A percentile compares a stretch with the other conserved stretches of the same genome.
These are phyloP conservation scores for Rhineura floridana DNA, from an alignment of 2,113 vertebrate species.

Conservation along the genomic window DNA sequence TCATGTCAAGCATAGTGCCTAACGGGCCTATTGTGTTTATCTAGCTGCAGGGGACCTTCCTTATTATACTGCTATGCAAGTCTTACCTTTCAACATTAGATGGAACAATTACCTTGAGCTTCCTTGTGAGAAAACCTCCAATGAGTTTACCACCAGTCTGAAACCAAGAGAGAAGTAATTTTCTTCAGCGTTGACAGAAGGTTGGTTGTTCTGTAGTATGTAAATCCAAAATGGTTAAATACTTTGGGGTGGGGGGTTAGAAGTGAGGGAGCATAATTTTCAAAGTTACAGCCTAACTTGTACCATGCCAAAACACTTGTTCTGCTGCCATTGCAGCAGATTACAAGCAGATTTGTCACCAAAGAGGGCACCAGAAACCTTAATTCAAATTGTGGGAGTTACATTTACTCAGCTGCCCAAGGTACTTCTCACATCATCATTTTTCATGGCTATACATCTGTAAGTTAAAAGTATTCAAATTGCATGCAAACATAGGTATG, in stretches of 20 bases:
- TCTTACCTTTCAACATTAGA: conserved; percentile 65
- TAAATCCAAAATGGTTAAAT: neutral
- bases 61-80: fast-evolving
- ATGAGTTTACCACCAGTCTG: neutral
- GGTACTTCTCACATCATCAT: neutral
- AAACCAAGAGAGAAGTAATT: neutral
- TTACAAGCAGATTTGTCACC: neutral
- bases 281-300: neutral
- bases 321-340: neutral
- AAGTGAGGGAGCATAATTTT: neutral
- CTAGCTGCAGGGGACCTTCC: neutral
- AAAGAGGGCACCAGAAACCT: neutral
- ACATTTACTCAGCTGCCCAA: neutral
- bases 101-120: conserved; percentile 63
- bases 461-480: neutral
- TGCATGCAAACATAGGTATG: neutral
- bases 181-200: neutral
- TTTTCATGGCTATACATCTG: neutral
- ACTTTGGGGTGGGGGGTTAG: no score
- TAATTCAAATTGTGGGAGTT: neutral
- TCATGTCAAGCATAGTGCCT: no score
- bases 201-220: neutral
- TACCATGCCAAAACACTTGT: neutral
- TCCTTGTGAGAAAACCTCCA: fast-evolving
- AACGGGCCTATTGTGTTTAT: no score